Conservation (phyloP, 2,888 invertebrate species). For the Chloromyia formosa region DNA sequence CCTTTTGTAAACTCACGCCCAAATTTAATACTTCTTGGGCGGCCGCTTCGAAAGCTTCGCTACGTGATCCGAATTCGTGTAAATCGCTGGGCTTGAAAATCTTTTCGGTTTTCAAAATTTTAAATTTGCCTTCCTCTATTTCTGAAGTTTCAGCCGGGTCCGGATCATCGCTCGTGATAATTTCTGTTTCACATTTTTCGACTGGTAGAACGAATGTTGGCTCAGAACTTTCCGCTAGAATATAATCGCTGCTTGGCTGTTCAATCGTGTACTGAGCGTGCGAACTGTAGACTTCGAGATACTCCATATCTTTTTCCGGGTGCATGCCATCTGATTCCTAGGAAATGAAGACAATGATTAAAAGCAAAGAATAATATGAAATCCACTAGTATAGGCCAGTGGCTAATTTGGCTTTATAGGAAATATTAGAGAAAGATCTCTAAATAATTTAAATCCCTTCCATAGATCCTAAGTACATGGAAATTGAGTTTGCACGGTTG, state of each 20-base stretch:
- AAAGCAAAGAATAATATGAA: neutral
- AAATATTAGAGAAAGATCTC: no score
- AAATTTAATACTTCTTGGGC: constrained; percentile 60
- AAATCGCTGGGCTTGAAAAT: constrained; percentile 6
- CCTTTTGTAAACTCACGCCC: constrained; percentile 61
- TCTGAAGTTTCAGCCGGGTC: neutral
- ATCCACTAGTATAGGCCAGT: no score
- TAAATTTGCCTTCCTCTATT: neutral
- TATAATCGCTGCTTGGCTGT: constrained; percentile 59
- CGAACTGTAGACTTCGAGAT: constrained; percentile 60
- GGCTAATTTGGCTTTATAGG: no score
- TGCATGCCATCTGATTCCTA: constrained; percentile 35
- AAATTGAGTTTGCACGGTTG: no score
- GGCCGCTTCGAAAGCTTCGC: constrained; percentile 58
- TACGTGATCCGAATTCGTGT: constrained; percentile 44
- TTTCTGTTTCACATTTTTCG: constrained; percentile 52
- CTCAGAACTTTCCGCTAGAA: constrained; percentile 59
- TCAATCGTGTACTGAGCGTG: constrained; percentile 61
- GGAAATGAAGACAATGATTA: no score
- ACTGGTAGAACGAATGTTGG: constrained; percentile 39
- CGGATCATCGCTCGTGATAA: constrained; percentile 1
- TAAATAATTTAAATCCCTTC: no score
- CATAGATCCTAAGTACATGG: no score
- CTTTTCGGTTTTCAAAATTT: neutral
- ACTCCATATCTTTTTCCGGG: constrained; percentile 57